Evolutionary conservation across 2,797 vertebrate genomes (phyloP), one percentile per base, ranked within the genome.

Genomic region (Pyrocephalus nanus): DNA sequence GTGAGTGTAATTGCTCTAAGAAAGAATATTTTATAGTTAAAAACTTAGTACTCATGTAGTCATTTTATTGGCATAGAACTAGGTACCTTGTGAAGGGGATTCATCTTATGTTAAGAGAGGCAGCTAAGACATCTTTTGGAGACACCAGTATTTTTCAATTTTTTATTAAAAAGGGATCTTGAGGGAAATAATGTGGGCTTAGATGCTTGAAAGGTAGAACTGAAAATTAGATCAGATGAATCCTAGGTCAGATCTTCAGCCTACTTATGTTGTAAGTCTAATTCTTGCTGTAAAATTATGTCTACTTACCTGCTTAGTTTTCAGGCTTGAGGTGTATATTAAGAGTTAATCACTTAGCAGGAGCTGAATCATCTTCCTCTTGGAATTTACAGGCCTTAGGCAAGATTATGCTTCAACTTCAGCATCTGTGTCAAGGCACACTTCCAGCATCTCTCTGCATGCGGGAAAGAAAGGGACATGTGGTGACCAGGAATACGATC

Each of bases 381-480:
- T 82, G 61, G 73, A 82, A 75, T 96, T 85, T 89, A 36, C 54
- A 99, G 99, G 99, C 97, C 99, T 99, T 84, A 98, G 99, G 89
- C 99, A 99, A 98, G 99, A 99, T 96, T 99, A 99, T 64, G 99
- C 99, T 96, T 99, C 99, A 85, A 99, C 99, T 94, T 99, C 99
- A 91, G 98, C 98, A 58, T 99, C 98, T 22, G 97, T 97, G 82
- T 98, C 99, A 77, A 98, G 98, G 71, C 98, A 99, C 92, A 99
- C 98, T 93, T 99, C 99, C 81, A 99, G 98, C 65, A 97, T 99
- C 86, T 99, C 99, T 43, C 65, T 99, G 78, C 98, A 98, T 85
- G 96, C 97, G n/a, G 98, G 98, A 69, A 98, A 98, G 90, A 98
- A 98, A 90, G 98, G 97, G 80, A 94, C 96, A 1, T 97, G 95